Base-by-base conservation (phyloP, 1,140 invertebrate genomes). In the Drosophila triauraria region DNA sequence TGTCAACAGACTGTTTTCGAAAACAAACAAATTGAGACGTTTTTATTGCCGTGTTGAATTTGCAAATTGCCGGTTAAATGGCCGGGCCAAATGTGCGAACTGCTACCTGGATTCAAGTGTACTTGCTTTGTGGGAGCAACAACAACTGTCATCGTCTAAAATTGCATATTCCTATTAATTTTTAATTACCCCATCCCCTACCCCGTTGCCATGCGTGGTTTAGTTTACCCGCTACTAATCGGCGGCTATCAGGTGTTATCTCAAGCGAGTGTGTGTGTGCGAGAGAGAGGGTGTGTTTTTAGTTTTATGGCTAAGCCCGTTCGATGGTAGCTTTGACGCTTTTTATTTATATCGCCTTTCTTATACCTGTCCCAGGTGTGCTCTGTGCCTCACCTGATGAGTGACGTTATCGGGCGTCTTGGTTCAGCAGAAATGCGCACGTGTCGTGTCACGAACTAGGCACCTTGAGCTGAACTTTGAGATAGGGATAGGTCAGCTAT, bases 151-250 rank as follows among this genome's bases (percentile, higher is more conserved):
- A 15, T 12, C 3, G 35, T 12, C 23, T 54, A 23, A 68, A 20
- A 27, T 32, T 38, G 20, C 54, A 76, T 59, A 81, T 85, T 81
- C 67, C 23, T 56, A 72, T 84, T 80, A 46, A 77, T 53, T 80
- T 54, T 43, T 35, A 43, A 40, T n/a, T n/a, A 5, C 13, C 38
- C 13, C 4, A 20, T 4, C 8, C 3, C 35, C 4, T 0, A 0
- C 1, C 30, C 23, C 23, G 58, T 63, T 56, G 50, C 70, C 50
- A 74, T 23, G 53, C 46, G 48, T 8, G 23, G 43, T 60, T 54
- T 25, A 40, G 53, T 56, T 60, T 60, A 35, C 25, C 42, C 13
- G 32, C 35, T 47, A 51, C 40, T 20, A 64, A 42, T 30, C 46
- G 53, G 53, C 35, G 53, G 30, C n/a, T 57, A 76, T 75, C 74